A percentile compares a stretch with the other conserved stretches of the same genome.
phyloP scores from a whole-genome alignment of 2,888 invertebrate genomes.

The Leuctra nigra region DNA sequence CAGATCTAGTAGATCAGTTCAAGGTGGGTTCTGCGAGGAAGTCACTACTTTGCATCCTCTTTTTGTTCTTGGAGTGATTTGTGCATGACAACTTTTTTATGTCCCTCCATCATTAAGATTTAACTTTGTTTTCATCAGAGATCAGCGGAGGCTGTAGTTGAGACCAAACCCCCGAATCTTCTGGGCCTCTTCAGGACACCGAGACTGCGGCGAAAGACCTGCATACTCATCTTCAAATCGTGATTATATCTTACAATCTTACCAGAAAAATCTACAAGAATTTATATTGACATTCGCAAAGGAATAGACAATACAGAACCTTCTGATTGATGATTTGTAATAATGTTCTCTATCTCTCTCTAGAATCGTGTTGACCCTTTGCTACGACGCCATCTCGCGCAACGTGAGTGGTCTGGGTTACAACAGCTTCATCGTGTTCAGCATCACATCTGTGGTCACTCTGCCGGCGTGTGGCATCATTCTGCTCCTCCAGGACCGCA shows the following conservation, averaged over 20 bases:
- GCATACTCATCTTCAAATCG: slow-evolving; percentile 53
- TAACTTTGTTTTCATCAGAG: neutral
- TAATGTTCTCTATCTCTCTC: too few species aligned
- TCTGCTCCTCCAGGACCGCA: slow-evolving; percentile 39
- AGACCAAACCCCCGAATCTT: slow-evolving; percentile 36
- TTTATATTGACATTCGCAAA: too few species aligned
- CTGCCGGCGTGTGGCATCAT: slow-evolving; percentile 50
- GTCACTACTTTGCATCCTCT: too few species aligned
- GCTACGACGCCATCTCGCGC: slow-evolving; percentile 53
- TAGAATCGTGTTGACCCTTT: slow-evolving; percentile 53
- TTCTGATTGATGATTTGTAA: too few species aligned
- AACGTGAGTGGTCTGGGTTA: slow-evolving; percentile 50
- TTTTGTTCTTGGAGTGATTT: too few species aligned
- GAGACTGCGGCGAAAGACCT: slow-evolving; percentile 39
- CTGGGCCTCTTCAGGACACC: slow-evolving; percentile 42
- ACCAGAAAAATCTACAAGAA: too few species aligned
- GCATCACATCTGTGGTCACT: slow-evolving; percentile 47
- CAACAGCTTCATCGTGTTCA: slow-evolving; percentile 51
- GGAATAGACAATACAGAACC: too few species aligned
- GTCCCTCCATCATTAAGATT: too few species aligned
- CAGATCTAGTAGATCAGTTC: slow-evolving; percentile 42
- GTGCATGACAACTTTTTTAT: too few species aligned
- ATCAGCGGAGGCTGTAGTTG: neutral
- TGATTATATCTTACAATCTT: too few species aligned
- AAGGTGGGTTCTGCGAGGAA: too few species aligned